Base-by-base conservation (phyloP, 2,113 vertebrate genomes). In the Tachycineta bicolor region DNA sequence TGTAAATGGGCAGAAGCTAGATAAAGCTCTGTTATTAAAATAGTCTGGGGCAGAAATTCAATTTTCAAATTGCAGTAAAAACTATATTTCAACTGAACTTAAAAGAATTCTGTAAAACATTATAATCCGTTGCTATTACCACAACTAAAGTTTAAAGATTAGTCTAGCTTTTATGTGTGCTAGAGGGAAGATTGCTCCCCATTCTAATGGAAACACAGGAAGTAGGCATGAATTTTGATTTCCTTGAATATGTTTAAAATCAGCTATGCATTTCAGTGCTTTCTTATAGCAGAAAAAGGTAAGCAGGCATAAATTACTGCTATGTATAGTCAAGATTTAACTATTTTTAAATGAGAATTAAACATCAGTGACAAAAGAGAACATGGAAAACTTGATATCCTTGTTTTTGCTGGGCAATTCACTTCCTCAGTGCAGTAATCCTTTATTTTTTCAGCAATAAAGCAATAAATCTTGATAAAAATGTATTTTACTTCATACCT, bases 401-500 rank as follows among this genome's bases (percentile, higher is more conserved):
- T 59, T 89, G 19, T 41, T n/a, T 74, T 64, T 79, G 34, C 8
- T 56, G 44, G 37, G 22, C 5, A 71, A 71, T 39, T 78, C 5
- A 43, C 26, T 78, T 58, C 31, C 14, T 91, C 67, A 43, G 8
- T 59, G 7, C 37, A 59, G 9, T 56, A 6, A 46, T 52, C 1
- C 26, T 55, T 73, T 64, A 64, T 58, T 63, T 90, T 91, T 93
- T 52, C 21, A 56, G 24, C 18, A 60, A 55, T 58, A 86, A 67
- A 71, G 19, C 13, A 64, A 55, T 58, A 86, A 71, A 43, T 50
- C 33, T 50, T 70, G 26, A 9, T 44, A 17, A 70, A 89, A 78
- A 52, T 24, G 3, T 53, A 43, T 46, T 91, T 24, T 16, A 29
- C 44, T 81, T 34, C 74, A 26, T 97, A 97, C 84, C 94, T 97